These are phyloP conservation scores for Samia ricini DNA, from an alignment of 1,140 invertebrate species.

Conservation along the genomic window DNA sequence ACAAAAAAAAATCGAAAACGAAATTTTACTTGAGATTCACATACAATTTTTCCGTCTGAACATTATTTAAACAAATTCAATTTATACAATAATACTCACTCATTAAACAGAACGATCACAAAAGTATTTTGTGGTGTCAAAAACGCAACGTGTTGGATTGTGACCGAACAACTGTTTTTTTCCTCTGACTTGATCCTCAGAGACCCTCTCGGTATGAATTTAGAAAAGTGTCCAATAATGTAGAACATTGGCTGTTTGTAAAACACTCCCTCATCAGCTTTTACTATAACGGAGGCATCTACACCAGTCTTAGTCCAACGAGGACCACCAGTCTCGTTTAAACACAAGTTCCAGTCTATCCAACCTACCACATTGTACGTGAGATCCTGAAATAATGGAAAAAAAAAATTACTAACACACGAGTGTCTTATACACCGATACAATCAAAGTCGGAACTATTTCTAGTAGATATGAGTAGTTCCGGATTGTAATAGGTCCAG, in stretches of 20 bases:
- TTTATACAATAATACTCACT: conserved; percentile 31
- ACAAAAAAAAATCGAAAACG: background rate
- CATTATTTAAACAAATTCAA: background rate
- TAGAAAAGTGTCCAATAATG: conserved; percentile 90
- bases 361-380: conserved; percentile 85
- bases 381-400: conserved; percentile 79
- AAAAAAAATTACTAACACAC: conserved; percentile 17
- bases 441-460: too few relatives aligned
- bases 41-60: background rate
- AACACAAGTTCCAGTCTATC: conserved; percentile 93
- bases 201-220: conserved; percentile 84
- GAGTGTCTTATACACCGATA: too few relatives aligned
- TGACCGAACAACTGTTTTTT: background rate
- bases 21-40: background rate
- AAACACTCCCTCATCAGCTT: conserved; percentile 81
- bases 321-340: conserved; percentile 87
- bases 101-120: conserved; percentile 45
- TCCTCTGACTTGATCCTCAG: conserved; percentile 56
- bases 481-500: too few relatives aligned
- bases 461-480: too few relatives aligned
- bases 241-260: conserved; percentile 95
- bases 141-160: conserved; percentile 34
- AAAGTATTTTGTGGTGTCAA: conserved; percentile 42
- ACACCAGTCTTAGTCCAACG: conserved; percentile 87
- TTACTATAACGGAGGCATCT: conserved; percentile 88